A percentile compares a stretch with the other conserved stretches of the same genome.
These are phyloP conservation scores for Pterocles gutturalis DNA, from an alignment of 2,113 vertebrate species.

Conservation along the genomic window DNA sequence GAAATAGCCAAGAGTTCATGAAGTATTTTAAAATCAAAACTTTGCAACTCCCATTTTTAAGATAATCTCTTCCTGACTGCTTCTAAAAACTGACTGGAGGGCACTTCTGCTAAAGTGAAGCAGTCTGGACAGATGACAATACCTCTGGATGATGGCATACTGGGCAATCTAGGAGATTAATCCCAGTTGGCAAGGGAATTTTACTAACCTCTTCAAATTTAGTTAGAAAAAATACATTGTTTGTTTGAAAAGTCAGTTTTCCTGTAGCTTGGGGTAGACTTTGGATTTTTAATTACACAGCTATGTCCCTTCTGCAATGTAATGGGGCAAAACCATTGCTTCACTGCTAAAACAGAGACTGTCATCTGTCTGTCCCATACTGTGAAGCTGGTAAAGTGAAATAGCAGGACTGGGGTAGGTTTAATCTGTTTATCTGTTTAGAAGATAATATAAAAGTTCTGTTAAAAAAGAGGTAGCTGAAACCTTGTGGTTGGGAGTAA, in stretches of 20 bases:
- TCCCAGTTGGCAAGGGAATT: background rate
- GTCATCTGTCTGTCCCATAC: background rate
- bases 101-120: background rate
- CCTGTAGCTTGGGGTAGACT: background rate
- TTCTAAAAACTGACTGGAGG: background rate
- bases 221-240: background rate
- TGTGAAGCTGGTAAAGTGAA: background rate
- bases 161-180: background rate
- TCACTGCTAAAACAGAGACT: background rate
- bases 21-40: background rate
- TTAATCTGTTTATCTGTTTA: background rate
- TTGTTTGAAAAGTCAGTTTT: background rate
- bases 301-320: background rate
- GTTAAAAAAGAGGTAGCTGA: background rate
- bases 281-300: background rate
- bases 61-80: background rate
- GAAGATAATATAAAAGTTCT: background rate
- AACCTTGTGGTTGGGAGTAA: background rate
- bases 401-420: background rate
- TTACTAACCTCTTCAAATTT: background rate
- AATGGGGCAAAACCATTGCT: background rate
- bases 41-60: background rate
- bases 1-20: background rate
- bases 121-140: background rate
- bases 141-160: background rate